Evolutionary conservation across 2,888 invertebrate species (phyloP).

Genomic region (Sphaeridia pumilis): DNA sequence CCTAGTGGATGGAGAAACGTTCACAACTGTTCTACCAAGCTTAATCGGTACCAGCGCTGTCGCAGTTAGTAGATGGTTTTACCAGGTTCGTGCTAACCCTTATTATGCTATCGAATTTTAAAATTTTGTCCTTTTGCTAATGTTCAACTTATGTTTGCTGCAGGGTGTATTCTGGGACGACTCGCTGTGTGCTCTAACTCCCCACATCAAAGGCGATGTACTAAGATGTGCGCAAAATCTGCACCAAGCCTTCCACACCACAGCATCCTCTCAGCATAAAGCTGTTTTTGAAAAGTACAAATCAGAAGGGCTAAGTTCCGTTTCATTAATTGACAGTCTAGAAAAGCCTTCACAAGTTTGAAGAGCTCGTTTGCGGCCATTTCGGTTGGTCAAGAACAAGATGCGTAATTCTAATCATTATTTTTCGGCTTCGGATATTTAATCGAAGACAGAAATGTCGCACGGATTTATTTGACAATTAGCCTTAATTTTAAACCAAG

Average conservation of each 20-base stretch:
- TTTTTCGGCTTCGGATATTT: neutral
- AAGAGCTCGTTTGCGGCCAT: neutral
- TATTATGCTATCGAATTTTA: neutral
- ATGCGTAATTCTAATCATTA: neutral
- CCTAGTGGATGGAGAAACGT: conserved; percentile 75
- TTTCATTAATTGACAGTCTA: conserved; percentile 13
- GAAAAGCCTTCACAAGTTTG: conserved; percentile 15
- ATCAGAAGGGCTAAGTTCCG: conserved; percentile 39
- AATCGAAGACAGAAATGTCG: neutral
- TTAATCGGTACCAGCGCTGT: conserved; percentile 67
- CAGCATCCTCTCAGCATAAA: conserved; percentile 58
- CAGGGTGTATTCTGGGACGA: conserved; percentile 25
- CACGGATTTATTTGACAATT: neutral
- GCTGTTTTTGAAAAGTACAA: conserved; percentile 85
- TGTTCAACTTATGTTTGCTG: neutral
- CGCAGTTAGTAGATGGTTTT: conserved; percentile 64
- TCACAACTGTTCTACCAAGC: conserved; percentile 69
- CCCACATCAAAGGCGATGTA: conserved; percentile 56
- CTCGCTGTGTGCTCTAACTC: conserved; percentile 44
- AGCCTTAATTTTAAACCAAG: neutral
- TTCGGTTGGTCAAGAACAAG: neutral
- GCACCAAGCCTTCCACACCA: conserved; percentile 56
- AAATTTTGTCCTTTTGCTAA: conserved; percentile 2
- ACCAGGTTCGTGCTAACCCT: conserved; percentile 39
- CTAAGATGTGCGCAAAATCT: conserved; percentile 56